Conservation (phyloP, 2,797 vertebrate species). For the Cirrhinus molitorella region DNA sequence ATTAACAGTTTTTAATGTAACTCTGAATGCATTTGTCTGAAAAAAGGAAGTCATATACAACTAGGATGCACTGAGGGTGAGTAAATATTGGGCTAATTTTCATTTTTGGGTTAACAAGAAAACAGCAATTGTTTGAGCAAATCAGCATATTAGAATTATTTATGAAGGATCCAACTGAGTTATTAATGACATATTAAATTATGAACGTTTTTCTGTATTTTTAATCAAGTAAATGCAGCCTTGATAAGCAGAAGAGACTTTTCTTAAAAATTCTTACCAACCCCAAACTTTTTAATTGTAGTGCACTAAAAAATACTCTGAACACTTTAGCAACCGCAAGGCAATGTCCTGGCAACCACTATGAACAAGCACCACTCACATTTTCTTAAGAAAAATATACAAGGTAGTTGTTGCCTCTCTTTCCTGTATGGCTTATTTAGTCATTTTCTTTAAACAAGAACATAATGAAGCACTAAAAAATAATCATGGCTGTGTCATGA, state of each 20-base stretch:
- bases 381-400: background rate
- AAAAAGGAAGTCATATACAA: too few relatives aligned
- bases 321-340: background rate
- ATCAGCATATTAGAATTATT: too few relatives aligned
- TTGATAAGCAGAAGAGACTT: background rate
- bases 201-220: too few relatives aligned
- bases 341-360: background rate
- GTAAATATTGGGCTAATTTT: too few relatives aligned
- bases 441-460: background rate
- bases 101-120: too few relatives aligned
- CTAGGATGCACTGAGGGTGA: too few relatives aligned
- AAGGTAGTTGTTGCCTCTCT: background rate
- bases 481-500: conserved; percentile 23
- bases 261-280: background rate
- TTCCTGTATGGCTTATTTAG: background rate
- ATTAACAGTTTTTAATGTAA: too few relatives aligned
- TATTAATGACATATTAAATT: too few relatives aligned
- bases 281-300: background rate
- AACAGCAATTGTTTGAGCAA: too few relatives aligned
- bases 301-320: background rate
- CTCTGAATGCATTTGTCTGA: too few relatives aligned
- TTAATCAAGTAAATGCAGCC: background rate
- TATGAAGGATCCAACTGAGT: too few relatives aligned
- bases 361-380: background rate
- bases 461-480: background rate